Percentiles rank a stretch among this genome's conserved stretches.
Evolutionary conservation across 2,888 invertebrate genomes (phyloP).

Genomic region (Lampropteryx suffumata): DNA sequence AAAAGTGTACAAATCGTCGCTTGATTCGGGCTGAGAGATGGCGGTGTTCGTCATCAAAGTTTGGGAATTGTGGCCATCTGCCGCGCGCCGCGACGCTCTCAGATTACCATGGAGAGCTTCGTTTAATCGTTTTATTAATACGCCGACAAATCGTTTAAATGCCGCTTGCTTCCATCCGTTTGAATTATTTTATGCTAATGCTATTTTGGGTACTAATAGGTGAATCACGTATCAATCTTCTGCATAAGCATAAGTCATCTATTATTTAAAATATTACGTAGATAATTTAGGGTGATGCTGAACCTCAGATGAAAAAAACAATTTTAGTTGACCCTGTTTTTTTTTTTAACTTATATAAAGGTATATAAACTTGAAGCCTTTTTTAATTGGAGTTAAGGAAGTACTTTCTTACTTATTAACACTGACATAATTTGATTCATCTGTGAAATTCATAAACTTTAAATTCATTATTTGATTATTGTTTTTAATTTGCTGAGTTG

Average conservation of each 20-base stretch:
- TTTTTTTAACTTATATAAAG: no score
- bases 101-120: slow-evolving; percentile 79
- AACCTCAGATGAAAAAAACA: no score
- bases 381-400: no score
- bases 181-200: slow-evolving; percentile 34
- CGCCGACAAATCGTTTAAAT: slow-evolving; percentile 80
- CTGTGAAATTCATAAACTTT: no score
- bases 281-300: no score
- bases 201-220: slow-evolving; percentile 10
- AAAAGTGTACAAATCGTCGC: slow-evolving; percentile 70
- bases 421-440: no score
- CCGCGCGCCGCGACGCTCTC: slow-evolving; percentile 72
- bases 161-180: slow-evolving; percentile 57
- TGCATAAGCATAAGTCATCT: neutral
- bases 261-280: no score
- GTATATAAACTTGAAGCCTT: no score
- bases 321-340: no score
- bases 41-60: slow-evolving; percentile 77
- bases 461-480: no score
- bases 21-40: slow-evolving; percentile 62
- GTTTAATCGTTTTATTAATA: slow-evolving; percentile 83
- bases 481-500: no score
- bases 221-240: neutral
- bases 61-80: slow-evolving; percentile 80
- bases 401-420: no score